Evolutionary conservation across 30 jellyfish, hydroid and myxozoan genomes (phyloP), one percentile per base, ranked within the genome.

Genomic region (Pelagia noctiluca): DNA sequence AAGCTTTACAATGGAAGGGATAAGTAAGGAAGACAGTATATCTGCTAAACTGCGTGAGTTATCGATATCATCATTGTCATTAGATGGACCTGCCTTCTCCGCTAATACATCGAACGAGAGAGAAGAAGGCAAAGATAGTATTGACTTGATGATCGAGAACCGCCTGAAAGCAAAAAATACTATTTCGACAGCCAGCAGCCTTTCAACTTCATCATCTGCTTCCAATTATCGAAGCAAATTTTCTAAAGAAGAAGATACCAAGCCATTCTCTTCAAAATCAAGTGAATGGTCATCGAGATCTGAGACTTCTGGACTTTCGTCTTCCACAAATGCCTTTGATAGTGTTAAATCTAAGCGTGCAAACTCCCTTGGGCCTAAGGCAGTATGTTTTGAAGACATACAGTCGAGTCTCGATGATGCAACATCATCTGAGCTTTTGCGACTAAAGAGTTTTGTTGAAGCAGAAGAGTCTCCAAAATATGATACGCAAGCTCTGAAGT

Each of bases 341-440:
- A 52, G 68, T 52, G 0, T 31, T 26, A 31, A n/a, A n/a, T 52
- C 30, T n/a, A 11, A 26, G 25, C 22, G 25, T n/a, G 0, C 25
- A 26, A 52, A 31, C 22, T 10, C 68, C 13, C 25, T 52, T 11
- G 25, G 25, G 8, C 68, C 25, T 31, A 52, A 52, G 25, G 25
- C 68, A 52, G 25, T 0, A 16, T 33, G 79, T 10, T 24, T 53
- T 60, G 16, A 53, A 23, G 24, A 53, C 1, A 21, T n/a, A 23
- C 61, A 65, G 22, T 1, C 72, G 29, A 79, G 50, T 30, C 24
- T 52, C 24, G 71, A 24, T 46, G 84, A 66, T 29, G 90, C 38
- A 35, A 80, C 82, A 24, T 65, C 83, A 4, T 80, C 90, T 16
- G 83, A 80, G 21, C 46, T 80, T 28, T 5, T 48, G 68, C 49